A percentile compares a stretch with the other conserved stretches of the same genome.
These are phyloP conservation scores for Urosaurus nigricauda DNA, from an alignment of 2,797 vertebrate genomes.

Conservation along the genomic window DNA sequence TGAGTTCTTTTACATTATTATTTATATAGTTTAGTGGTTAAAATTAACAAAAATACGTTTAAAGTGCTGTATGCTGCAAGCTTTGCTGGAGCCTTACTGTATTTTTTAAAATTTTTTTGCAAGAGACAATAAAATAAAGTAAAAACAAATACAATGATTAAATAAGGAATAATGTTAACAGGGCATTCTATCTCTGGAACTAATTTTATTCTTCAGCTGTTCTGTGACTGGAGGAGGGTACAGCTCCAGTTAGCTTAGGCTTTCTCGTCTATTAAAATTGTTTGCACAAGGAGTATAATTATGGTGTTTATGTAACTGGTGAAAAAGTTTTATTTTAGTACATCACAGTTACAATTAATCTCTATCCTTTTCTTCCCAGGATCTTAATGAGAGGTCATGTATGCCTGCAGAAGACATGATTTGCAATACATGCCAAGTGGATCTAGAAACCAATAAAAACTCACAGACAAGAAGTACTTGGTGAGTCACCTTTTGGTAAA, in stretches of 20 bases:
- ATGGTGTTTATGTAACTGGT: conserved; percentile 55
- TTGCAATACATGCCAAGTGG: conserved; percentile 38
- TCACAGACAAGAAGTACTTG: neutral
- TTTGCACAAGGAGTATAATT: conserved; percentile 64
- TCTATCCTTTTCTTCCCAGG: conserved; percentile 39
- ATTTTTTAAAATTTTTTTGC: neutral
- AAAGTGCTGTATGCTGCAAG: conserved; percentile 9
- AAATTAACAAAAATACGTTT: conserved; percentile 29
- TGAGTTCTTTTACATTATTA: conserved; percentile 17
- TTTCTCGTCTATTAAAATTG: conserved; percentile 56
- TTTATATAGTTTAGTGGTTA: conserved; percentile 29
- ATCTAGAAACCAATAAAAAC: neutral
- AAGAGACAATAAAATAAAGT: neutral
- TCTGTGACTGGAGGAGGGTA: conserved; percentile 24
- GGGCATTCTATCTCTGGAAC: conserved; percentile 6
- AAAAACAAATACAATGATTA: neutral
- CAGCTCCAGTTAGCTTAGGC: conserved; percentile 50
- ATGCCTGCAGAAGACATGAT: conserved; percentile 48
- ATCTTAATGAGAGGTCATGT: conserved; percentile 48
- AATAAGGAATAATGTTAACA: accelerated
- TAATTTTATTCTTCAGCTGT: conserved; percentile 54
- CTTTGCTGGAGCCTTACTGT: conserved; percentile 5
- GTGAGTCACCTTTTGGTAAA: neutral
- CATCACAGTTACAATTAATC: conserved; percentile 55
- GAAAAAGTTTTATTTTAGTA: conserved; percentile 35